phyloP scores from a whole-genome alignment of 2,113 vertebrate species.

The Cottus gobio region DNA sequence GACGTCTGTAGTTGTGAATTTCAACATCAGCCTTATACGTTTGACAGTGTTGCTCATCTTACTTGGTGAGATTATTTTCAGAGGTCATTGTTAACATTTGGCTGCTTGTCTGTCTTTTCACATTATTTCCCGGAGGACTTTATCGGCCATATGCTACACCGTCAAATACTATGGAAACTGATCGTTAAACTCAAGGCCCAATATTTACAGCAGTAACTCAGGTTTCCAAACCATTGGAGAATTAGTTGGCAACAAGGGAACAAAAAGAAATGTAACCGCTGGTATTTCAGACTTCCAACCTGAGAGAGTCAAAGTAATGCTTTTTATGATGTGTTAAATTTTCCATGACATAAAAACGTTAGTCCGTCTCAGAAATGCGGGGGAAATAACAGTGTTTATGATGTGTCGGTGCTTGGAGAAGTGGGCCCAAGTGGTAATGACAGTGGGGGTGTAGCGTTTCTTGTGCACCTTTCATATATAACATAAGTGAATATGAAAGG shows the following conservation, averaged over 20 bases:
- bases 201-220: constrained; percentile 53
- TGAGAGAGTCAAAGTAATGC: constrained; percentile 49
- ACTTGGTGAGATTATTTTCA: constrained; percentile 19
- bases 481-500: not conserved
- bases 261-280: constrained; percentile 49
- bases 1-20: not conserved
- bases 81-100: constrained; percentile 10
- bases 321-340: constrained; percentile 74
- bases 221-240: constrained; percentile 59
- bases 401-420: constrained; percentile 47
- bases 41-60: not conserved
- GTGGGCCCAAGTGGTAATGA: constrained; percentile 36
- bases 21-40: not conserved
- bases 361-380: constrained; percentile 46
- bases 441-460: constrained; percentile 24
- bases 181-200: constrained; percentile 46
- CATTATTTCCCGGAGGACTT: constrained; percentile 28
- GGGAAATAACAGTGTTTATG: constrained; percentile 68
- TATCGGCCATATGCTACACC: constrained; percentile 6
- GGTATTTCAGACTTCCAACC: constrained; percentile 52
- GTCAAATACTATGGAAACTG: constrained; percentile 38
- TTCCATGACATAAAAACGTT: constrained; percentile 74
- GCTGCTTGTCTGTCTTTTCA: constrained; percentile 1
- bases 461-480: constrained; percentile 14
- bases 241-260: constrained; percentile 58